Base-by-base conservation (phyloP, 2,888 invertebrate species). In the Dasypolia templi region DNA sequence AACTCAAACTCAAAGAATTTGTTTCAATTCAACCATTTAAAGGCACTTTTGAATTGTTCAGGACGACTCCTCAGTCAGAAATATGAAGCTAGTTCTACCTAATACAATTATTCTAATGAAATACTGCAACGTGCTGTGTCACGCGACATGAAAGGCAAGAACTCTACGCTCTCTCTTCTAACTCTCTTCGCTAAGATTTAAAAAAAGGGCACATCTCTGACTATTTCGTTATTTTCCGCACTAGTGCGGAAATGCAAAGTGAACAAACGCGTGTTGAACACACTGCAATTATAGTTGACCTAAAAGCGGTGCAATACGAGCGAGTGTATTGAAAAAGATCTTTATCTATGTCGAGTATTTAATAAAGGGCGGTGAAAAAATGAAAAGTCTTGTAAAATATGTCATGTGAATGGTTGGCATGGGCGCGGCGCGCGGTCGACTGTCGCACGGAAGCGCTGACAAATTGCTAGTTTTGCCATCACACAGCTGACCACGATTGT, bases 381-480 rank as follows among this genome's bases (percentile, higher is more conserved):
- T 84, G 81, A 85, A 82, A 85, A 84, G 83, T 82, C 79, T 82
- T 82, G 84, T 87, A 82, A 89, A 90, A 91, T 88, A 90, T 88
- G 87, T 90, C 86, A 86, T 75, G 78, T 85, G 88, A 85, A 86
- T 82, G 82, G 86, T 81, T 85, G 84, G 84, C 79, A 84, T 86
- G 78, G 84, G 84, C 81, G 39, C 39, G 39, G 39, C 39, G 84
- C 83, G 83, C 83, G 82, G 83, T 86, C 86, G 84, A 12, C 64
- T 29, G 49, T 83, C 90, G 91, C 70, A 85, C 90, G 91, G 91
- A 92, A 91, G 83, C 84, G 86, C 84, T 92, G 94, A 93, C 93
- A 93, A 90, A 94, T 94, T 92, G 92, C 90, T 88, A 87, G 88
- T 89, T 88, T 89, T 89, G 87, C 87, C 82, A 83, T 82, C 86